These are phyloP conservation scores for Manduca sexta DNA, from an alignment of 1,140 invertebrate genomes.

Conservation along the genomic window DNA sequence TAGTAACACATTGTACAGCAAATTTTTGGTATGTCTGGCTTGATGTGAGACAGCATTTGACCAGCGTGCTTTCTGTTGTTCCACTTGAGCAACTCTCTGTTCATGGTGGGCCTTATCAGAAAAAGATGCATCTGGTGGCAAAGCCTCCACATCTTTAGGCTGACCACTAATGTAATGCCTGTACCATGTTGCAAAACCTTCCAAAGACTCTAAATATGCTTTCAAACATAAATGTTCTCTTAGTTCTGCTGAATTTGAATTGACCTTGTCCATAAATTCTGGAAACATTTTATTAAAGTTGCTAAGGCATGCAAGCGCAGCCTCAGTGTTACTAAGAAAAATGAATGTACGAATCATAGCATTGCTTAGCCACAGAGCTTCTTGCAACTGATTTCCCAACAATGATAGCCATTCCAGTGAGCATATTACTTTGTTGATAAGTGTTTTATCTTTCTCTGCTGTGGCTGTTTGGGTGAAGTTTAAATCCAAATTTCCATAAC, in stretches of 20 bases:
- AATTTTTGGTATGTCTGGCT: conserved; percentile 77
- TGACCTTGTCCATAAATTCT: conserved; percentile 45
- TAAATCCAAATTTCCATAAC: conserved; percentile 56
- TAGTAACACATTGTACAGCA: conserved; percentile 90
- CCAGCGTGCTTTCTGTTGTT: conserved; percentile 86
- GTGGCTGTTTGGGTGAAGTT: conserved; percentile 51
- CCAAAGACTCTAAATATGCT: conserved; percentile 86
- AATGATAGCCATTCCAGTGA: conserved; percentile 92
- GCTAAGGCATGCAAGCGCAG: conserved; percentile 72
- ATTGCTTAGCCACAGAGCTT: conserved; percentile 90
- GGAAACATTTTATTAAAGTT: conserved; percentile 66
- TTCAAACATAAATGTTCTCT: conserved; percentile 86
- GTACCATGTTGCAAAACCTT: conserved; percentile 93
- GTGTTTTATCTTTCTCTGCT: conserved; percentile 76
- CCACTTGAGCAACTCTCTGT: conserved; percentile 85
- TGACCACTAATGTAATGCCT: conserved; percentile 85
- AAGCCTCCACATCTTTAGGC: conserved; percentile 78
- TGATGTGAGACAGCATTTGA: conserved; percentile 65
- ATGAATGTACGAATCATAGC: conserved; percentile 89
- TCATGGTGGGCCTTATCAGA: conserved; percentile 92
- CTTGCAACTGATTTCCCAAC: conserved; percentile 83
- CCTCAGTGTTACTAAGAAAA: conserved; percentile 66
- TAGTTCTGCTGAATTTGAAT: conserved; percentile 74
- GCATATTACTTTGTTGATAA: conserved; percentile 77
- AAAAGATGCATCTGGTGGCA: conserved; percentile 79